Evolutionary conservation across 2,888 invertebrate species (phyloP), one percentile per base, ranked within the genome.

Genomic region (Hipparchia sbordonii): DNA sequence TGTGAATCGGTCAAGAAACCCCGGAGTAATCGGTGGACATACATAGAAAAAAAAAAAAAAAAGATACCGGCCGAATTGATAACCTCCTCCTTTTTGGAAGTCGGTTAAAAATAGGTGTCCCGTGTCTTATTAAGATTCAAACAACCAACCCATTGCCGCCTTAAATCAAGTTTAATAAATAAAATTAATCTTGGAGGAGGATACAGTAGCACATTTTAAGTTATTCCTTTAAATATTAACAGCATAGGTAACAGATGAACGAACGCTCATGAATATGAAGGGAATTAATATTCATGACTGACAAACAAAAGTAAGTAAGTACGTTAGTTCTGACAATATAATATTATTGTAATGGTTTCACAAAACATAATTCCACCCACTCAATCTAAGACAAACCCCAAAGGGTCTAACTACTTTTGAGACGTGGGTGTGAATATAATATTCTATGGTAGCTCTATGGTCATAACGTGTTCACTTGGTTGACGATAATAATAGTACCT

Each of bases 201-300:
- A 52, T 39, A 52, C 51, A 52, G 52, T 52, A 65, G 51, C 65
- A 65, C 51, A 48, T 33, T 12, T 6, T 52, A 33, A 23, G 12
- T 52, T 51, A 52, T 33, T 33, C 33, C 12, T 65, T 65, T 65
- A 33, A 65, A 65, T 65, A 52, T 65, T 52, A 65, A 65, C 52
- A 52, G 63, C 23, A 23, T 23, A 23, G 23, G 10, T 10, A 65
- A 12, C 6, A 12, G 51, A 9, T 9, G 10, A 52, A 52, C 33
- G 33, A 46, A 33, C 12, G 51, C 51, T 52, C 33, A 65, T 65
- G 65, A 65, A 52, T 65, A 65, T 65, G 51, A 65, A 65, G 13
- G 10, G 0, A 51, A 51, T 7, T 12, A 6, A 51, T 51, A 63
- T 63, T 52, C 65, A 65, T 65, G 9, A 52, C 6, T 23, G 2